phyloP scores from a whole-genome alignment of 1,140 invertebrate species.

The Bradynema listronoti region DNA sequence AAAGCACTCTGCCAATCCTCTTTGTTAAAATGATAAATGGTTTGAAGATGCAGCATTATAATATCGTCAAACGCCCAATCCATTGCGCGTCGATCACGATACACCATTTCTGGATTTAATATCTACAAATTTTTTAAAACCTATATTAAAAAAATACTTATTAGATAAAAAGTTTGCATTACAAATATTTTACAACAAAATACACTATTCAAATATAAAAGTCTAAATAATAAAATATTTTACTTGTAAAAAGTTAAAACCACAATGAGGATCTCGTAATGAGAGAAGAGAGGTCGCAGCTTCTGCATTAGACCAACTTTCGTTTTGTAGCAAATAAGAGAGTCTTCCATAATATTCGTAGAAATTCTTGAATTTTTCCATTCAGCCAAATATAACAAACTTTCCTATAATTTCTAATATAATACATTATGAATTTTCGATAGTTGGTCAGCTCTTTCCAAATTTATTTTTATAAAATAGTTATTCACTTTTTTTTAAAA shows the following conservation, averaged over 20 bases:
- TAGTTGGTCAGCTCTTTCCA: too few species aligned
- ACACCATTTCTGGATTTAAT: conserved; percentile 26
- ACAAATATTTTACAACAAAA: conserved; percentile 2
- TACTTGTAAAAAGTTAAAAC: conserved; percentile 27
- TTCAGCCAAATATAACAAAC: too few species aligned
- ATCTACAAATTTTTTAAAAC: conserved; percentile 32
- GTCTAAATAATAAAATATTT: background rate
- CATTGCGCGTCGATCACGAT: conserved; percentile 21
- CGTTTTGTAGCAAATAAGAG: conserved; percentile 14
- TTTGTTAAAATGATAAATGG: conserved; percentile 25
- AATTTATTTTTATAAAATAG: too few species aligned
- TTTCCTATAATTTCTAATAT: too few species aligned
- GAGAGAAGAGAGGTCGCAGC: conserved; percentile 22
- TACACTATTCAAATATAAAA: conserved; percentile 1
- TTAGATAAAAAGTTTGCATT: background rate
- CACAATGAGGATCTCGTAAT: conserved; percentile 26
- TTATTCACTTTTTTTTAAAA: too few species aligned
- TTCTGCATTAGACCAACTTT: conserved; percentile 33
- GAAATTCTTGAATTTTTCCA: conserved; percentile 26
- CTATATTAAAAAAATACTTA: background rate
- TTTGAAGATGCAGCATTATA: conserved; percentile 34
- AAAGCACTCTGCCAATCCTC: conserved; percentile 29
- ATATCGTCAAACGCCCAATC: conserved; percentile 42
- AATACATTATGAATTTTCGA: too few species aligned
- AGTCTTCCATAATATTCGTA: conserved; percentile 38